phyloP scores from a whole-genome alignment of 2,113 vertebrate species.

The Lamprotornis superbus region DNA sequence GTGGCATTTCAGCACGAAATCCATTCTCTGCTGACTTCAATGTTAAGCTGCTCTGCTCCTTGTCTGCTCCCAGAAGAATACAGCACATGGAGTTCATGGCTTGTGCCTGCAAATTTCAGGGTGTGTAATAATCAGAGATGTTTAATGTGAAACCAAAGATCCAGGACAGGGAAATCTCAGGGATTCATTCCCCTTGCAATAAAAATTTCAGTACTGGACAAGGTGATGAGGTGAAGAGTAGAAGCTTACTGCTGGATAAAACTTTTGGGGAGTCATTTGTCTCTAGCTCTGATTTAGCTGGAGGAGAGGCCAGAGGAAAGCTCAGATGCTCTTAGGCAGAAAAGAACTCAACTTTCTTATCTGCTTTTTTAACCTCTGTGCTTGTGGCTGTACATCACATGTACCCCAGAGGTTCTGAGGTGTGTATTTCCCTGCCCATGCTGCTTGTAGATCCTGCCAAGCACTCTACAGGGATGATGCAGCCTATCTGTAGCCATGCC shows the following conservation, averaged over 20 bases:
- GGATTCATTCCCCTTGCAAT: neutral
- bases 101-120: neutral
- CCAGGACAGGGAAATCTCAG: neutral
- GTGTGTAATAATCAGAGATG: neutral
- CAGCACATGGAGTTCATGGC: neutral
- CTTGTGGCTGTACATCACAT: neutral
- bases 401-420: neutral
- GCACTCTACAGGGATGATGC: neutral
- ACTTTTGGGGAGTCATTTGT: neutral
- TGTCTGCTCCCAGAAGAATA: neutral
- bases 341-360: neutral
- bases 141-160: neutral
- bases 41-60: neutral
- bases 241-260: neutral
- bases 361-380: neutral
- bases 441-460: neutral
- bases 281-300: neutral
- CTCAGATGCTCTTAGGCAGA: neutral
- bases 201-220: neutral
- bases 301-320: neutral
- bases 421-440: neutral
- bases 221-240: neutral
- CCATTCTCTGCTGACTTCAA: neutral
- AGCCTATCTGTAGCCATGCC: conserved; percentile 3
- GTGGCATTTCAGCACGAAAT: neutral